Evolutionary conservation across 2,113 vertebrate species (phyloP).

Genomic region (Cepphus grylle): DNA sequence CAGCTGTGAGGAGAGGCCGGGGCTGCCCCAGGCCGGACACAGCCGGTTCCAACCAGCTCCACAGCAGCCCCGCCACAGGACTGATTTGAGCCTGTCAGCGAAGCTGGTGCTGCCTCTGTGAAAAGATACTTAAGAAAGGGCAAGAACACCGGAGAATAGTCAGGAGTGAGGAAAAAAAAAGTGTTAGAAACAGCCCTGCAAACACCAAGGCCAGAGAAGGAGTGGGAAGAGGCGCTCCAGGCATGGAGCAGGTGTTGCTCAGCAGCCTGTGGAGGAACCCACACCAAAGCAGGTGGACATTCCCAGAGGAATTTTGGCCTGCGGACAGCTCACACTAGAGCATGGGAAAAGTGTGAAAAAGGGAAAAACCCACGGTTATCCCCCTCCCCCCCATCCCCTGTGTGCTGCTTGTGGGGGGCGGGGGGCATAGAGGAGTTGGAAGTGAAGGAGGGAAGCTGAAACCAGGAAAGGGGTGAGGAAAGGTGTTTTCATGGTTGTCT

Average conservation of each 20-base stretch:
- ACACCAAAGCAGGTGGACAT: background rate
- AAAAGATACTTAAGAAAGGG: background rate
- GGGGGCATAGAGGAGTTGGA: background rate
- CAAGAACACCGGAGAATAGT: background rate
- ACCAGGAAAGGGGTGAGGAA: background rate
- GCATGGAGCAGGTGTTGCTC: background rate
- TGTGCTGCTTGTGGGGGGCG: background rate
- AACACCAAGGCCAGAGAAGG: background rate
- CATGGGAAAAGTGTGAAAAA: background rate
- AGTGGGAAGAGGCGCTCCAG: too few species aligned
- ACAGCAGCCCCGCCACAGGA: rapidly evolving
- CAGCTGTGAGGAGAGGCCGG: background rate
- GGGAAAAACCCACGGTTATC: background rate
- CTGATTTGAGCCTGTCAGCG: rapidly evolving
- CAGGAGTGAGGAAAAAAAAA: background rate
- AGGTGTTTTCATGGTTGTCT: background rate
- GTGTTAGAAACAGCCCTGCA: background rate
- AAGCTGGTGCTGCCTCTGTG: background rate
- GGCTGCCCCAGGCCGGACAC: rapidly evolving
- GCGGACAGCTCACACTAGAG: background rate
- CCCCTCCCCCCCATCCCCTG: background rate
- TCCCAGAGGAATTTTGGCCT: background rate
- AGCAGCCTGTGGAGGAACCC: background rate
- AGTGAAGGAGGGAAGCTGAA: background rate
- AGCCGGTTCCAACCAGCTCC: background rate